Evolutionary conservation across 2,113 vertebrate genomes (phyloP), one percentile per base, ranked within the genome.

Genomic region (Cettia cetti): DNA sequence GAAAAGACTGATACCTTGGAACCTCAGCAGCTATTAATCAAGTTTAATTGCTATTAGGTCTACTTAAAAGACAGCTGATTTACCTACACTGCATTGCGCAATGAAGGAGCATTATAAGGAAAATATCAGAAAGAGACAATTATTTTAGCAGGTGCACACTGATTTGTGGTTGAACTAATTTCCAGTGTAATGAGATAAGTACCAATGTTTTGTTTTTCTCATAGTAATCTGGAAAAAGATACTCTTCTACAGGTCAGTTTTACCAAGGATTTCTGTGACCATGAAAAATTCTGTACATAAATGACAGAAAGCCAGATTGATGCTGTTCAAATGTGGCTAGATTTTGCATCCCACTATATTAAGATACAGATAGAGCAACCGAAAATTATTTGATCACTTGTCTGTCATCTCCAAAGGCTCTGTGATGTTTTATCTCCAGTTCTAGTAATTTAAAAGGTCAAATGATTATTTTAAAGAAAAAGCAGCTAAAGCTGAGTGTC

Each of bases 1-100:
- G 74, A 39, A 78, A 90, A 93, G 44, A 66, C 70, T 95, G 94
- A 96, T 97, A 91, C 72, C 78, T 94, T 86, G 37, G 80, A 90
- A 86, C 75, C 13, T 4, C 30, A 47, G 82, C 59, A 94, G 50
- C 68, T 83, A 94, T 97, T 94, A 11, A 92, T 96, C 94, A 91
- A 68, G n/a, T 94, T 90, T 97, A 95, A 96, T 94, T 97, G 82
- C 92, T 42, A 89, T 33, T 35, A 80, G 35, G 40, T 86, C 71
- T 84, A 5, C 54, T 72, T 66, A 54, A 70, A 93, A 94, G 87
- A 89, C 12, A 92, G 14, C n/a, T 80, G 70, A 52, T 89, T 89
- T 86, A 86, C 82, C 83, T 88, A 54, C 4, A 3, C 47, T 86
- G 49, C 37, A 33, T 66, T 84, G 64, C 17, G 54, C 19, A 50